A percentile compares a stretch with the other conserved stretches of the same genome.
Evolutionary conservation across 1,140 invertebrate genomes (phyloP).

Genomic region (Phymastichus coffea): DNA sequence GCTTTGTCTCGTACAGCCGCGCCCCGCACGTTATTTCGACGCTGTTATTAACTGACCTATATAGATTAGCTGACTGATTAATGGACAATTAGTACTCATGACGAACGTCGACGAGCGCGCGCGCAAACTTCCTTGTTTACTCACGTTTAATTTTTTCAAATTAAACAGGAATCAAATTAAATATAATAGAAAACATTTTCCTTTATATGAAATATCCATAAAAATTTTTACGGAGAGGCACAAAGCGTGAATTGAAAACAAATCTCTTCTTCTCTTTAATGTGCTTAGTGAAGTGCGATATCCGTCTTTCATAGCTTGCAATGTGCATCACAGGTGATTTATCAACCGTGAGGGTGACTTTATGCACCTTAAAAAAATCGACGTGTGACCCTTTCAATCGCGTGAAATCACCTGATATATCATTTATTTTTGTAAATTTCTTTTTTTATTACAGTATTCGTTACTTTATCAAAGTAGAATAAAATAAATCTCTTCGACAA

Average conservation of each 20-base stretch:
- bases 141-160: too few species aligned
- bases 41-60: slow-evolving; percentile 40
- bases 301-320: slow-evolving; percentile 33
- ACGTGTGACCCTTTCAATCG: slow-evolving; percentile 34
- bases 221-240: too few species aligned
- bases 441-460: slow-evolving; percentile 36
- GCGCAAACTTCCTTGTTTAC: neutral
- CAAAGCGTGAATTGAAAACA: neutral
- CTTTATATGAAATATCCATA: too few species aligned
- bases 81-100: slow-evolving; percentile 35
- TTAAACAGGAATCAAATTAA: too few species aligned
- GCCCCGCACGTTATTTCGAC: slow-evolving; percentile 32
- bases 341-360: slow-evolving; percentile 22
- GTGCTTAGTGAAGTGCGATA: slow-evolving; percentile 24
- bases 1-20: slow-evolving; percentile 39
- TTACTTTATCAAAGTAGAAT: slow-evolving; percentile 45
- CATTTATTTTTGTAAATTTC: neutral
- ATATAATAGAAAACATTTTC: too few species aligned
- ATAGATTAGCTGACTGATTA: slow-evolving; percentile 38
- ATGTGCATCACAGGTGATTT: slow-evolving; percentile 30
- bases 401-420: slow-evolving; percentile 21
- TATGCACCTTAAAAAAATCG: slow-evolving; percentile 34
- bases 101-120: slow-evolving; percentile 5
- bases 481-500: slow-evolving; percentile 53
- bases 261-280: neutral